These are phyloP conservation scores for Corythornis cristatus DNA, from an alignment of 2,113 vertebrate genomes.

Conservation along the genomic window DNA sequence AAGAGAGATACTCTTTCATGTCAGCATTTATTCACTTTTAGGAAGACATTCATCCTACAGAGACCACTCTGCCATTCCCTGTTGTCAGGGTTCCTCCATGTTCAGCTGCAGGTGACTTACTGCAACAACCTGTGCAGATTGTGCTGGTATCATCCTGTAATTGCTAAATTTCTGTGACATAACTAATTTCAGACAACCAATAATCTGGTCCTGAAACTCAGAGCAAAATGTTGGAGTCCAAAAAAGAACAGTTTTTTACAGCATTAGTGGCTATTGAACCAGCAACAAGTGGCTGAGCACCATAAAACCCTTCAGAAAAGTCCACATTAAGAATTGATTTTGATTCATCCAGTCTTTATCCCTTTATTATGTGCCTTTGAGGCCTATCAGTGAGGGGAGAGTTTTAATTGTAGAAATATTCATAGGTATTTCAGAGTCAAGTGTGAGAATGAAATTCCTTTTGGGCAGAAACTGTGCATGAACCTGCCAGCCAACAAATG, in stretches of 20 bases:
- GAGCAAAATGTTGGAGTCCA: not conserved
- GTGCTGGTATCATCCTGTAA: not conserved
- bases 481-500: not conserved
- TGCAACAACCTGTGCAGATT: not conserved
- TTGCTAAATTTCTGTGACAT: not conserved
- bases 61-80: not conserved
- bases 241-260: not conserved
- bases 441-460: not conserved
- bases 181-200: not conserved
- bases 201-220: not conserved
- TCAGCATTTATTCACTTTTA: not conserved
- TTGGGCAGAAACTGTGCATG: not conserved
- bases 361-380: not conserved
- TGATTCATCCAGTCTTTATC: not conserved
- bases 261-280: not conserved
- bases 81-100: not conserved
- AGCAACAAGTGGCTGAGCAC: not conserved
- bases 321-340: not conserved
- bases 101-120: not conserved
- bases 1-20: not conserved
- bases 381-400: not conserved
- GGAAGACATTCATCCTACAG: not conserved
- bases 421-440: not conserved
- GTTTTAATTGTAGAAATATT: not conserved
- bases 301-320: not conserved